These are phyloP conservation scores for Lontra canadensis DNA, from an alignment of 2,113 vertebrate species.

Conservation along the genomic window DNA sequence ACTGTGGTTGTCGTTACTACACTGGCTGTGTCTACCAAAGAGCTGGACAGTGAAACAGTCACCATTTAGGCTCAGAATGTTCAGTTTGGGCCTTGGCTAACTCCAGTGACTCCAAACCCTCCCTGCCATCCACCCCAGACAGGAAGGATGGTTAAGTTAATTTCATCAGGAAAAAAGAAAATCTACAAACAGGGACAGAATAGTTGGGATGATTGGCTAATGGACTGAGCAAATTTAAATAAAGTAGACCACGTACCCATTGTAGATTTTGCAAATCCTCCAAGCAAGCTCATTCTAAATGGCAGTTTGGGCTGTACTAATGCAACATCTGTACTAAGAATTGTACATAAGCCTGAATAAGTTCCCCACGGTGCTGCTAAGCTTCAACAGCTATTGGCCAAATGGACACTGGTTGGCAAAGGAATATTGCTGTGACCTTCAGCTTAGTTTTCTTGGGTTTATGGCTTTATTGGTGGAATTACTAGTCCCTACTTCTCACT, in stretches of 20 bases:
- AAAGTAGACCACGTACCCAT: background rate
- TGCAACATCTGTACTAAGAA: background rate
- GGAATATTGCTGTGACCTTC: background rate
- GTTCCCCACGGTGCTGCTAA: background rate
- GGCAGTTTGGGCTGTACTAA: background rate
- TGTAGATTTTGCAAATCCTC: background rate
- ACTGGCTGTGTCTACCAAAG: background rate
- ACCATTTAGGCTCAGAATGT: background rate
- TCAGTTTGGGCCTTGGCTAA: background rate
- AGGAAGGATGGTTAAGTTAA: background rate
- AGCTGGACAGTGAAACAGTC: background rate
- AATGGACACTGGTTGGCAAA: background rate
- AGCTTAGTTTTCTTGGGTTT: conserved; percentile 6
- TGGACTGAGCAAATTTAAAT: background rate
- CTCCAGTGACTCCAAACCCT: background rate
- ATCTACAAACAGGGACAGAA: background rate
- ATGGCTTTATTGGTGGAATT: background rate
- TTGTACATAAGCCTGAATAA: background rate
- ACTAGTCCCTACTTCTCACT: background rate
- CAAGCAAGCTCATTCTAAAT: background rate
- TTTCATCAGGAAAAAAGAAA: background rate
- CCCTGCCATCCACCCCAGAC: background rate
- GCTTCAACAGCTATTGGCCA: background rate
- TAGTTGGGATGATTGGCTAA: background rate
- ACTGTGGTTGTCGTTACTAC: background rate